These are phyloP conservation scores for Eira barbara DNA, from an alignment of 2,113 vertebrate species.

Conservation along the genomic window DNA sequence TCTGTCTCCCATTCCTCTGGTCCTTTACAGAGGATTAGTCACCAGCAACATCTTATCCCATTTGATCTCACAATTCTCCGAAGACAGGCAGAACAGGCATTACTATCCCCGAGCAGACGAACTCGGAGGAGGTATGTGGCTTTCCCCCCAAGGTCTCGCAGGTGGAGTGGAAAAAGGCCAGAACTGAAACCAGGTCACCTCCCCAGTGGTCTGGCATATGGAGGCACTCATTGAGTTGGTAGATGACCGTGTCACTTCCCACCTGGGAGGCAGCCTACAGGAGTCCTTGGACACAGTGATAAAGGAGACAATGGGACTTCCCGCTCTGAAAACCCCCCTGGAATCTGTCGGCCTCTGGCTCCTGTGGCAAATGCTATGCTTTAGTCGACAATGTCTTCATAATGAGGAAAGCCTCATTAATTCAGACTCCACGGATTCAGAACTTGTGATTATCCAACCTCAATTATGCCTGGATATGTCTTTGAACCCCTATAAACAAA, in stretches of 20 bases:
- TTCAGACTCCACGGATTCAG: background rate
- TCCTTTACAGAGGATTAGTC: background rate
- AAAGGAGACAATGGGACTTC: background rate
- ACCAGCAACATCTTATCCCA: background rate
- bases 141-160: background rate
- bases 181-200: background rate
- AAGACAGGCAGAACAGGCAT: background rate
- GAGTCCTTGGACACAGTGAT: background rate
- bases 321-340: background rate
- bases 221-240: conserved; percentile 89
- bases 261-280: background rate
- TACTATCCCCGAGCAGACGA: background rate
- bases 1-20: background rate
- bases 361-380: background rate
- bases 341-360: background rate
- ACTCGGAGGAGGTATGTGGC: background rate
- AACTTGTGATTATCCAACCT: background rate
- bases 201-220: conserved; percentile 83
- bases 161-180: background rate
- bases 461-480: background rate
- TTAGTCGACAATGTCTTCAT: background rate
- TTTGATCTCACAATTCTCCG: background rate
- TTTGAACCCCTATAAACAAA: background rate
- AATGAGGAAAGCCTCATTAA: background rate
- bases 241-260: conserved; percentile 82